Percentiles rank a stretch among this genome's conserved stretches.
Conservation (phyloP, 2,888 invertebrate genomes). For the Rosalia funebris region DNA sequence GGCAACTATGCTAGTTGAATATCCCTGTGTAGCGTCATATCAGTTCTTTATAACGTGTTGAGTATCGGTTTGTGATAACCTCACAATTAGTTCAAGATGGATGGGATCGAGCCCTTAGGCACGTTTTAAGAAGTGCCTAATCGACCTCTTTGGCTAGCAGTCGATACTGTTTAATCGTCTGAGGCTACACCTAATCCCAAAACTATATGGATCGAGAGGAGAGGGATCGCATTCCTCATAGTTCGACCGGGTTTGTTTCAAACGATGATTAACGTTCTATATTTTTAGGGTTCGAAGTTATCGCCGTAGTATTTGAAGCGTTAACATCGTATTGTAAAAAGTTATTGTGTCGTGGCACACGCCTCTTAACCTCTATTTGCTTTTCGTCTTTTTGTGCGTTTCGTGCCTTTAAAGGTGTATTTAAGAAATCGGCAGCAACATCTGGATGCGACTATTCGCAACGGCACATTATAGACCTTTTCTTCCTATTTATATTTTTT, state of each 20-base stretch:
- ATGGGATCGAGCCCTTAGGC: conserved; percentile 30
- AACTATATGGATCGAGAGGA: too few species aligned
- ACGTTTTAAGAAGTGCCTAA: conserved; percentile 34
- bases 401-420: conserved; percentile 42
- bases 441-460: conserved; percentile 46
- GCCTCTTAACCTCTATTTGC: conserved; percentile 43
- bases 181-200: too few species aligned
- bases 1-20: conserved; percentile 16
- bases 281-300: too few species aligned
- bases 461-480: conserved; percentile 36
- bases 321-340: not conserved
- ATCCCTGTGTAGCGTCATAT: not conserved
- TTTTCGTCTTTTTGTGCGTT: conserved; percentile 43
- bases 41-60: conserved; percentile 14
- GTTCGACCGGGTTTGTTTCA: too few species aligned
- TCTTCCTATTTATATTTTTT: conserved; percentile 37
- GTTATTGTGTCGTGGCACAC: conserved; percentile 29
- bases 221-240: too few species aligned
- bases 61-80: conserved; percentile 27
- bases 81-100: conserved; percentile 21
- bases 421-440: conserved; percentile 48
- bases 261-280: too few species aligned
- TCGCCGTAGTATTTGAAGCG: too few species aligned
- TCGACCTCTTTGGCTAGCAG: conserved; percentile 28
- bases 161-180: conserved; percentile 10